Percentiles rank a stretch among this genome's conserved stretches.
These are phyloP conservation scores for Chironomus tepperi DNA, from an alignment of 1,140 invertebrate genomes.

Conservation along the genomic window DNA sequence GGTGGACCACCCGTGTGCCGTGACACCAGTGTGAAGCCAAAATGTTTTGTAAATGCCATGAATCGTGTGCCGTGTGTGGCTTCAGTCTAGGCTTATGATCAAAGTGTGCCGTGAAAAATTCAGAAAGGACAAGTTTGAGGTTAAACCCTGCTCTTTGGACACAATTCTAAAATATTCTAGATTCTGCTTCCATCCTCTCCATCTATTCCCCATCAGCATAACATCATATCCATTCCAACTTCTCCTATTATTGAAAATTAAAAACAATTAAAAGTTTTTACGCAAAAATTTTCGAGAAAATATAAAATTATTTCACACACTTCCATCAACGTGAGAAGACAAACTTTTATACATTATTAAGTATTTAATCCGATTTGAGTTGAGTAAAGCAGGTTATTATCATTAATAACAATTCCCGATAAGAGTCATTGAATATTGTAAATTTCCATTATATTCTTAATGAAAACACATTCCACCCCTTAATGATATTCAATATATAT, in stretches of 20 bases:
- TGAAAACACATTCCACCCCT: slow-evolving; percentile 1
- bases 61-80: no score
- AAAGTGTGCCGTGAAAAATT: no score
- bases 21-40: no score
- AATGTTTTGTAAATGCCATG: no score
- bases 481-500: slow-evolving; percentile 4
- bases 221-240: background rate
- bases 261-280: background rate
- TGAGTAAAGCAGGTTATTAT: slow-evolving; percentile 6
- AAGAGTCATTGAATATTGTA: background rate
- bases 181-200: no score
- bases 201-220: no score
- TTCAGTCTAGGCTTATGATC: no score
- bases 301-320: no score
- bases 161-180: no score
- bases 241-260: background rate
- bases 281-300: background rate
- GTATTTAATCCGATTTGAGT: background rate
- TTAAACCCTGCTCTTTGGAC: no score
- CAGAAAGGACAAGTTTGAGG: no score
- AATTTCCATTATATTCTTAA: background rate
- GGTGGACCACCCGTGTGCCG: no score
- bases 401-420: slow-evolving; percentile 2
- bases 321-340: background rate
- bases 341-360: background rate